Conservation (phyloP, 2,888 invertebrate species). For the Euplexia lucipara region DNA sequence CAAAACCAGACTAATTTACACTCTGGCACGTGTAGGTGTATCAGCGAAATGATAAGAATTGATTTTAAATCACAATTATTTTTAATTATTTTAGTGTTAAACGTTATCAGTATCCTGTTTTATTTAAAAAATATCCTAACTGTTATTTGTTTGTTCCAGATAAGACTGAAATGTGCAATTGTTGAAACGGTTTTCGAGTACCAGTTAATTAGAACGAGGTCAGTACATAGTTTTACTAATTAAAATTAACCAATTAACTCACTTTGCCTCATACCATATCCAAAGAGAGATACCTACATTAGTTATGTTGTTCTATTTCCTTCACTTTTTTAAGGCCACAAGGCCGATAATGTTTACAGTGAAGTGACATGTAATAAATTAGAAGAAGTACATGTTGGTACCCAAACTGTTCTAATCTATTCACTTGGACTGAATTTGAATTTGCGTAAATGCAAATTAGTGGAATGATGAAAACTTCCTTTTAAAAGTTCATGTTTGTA, state of each 20-base stretch:
- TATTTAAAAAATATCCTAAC: conserved; percentile 45
- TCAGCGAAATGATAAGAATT: conserved; percentile 13
- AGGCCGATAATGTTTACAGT: conserved; percentile 44
- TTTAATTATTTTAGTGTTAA: conserved; percentile 28
- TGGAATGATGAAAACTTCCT: background rate
- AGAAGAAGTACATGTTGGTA: conserved; percentile 25
- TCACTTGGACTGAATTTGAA: conserved; percentile 11
- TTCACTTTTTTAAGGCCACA: conserved; percentile 43
- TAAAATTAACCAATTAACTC: conserved; percentile 43
- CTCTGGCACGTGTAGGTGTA: conserved; percentile 20
- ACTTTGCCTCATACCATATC: conserved; percentile 38
- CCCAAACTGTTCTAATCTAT: conserved; percentile 18
- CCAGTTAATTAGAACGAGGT: conserved; percentile 60
- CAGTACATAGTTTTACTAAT: conserved; percentile 52
- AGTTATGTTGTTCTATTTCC: conserved; percentile 35
- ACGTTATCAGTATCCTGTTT: conserved; percentile 45
- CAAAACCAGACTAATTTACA: conserved; percentile 10
- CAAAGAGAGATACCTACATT: conserved; percentile 24
- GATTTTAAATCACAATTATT: conserved; percentile 42
- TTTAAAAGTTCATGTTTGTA: background rate
- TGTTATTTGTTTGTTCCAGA: conserved; percentile 70
- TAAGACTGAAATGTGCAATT: conserved; percentile 70
- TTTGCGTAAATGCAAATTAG: conserved; percentile 12
- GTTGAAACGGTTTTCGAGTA: conserved; percentile 60
- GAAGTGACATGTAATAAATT: conserved; percentile 52